Base-by-base conservation (phyloP, 2,797 vertebrate species). In the Pogoniulus pusillus region DNA sequence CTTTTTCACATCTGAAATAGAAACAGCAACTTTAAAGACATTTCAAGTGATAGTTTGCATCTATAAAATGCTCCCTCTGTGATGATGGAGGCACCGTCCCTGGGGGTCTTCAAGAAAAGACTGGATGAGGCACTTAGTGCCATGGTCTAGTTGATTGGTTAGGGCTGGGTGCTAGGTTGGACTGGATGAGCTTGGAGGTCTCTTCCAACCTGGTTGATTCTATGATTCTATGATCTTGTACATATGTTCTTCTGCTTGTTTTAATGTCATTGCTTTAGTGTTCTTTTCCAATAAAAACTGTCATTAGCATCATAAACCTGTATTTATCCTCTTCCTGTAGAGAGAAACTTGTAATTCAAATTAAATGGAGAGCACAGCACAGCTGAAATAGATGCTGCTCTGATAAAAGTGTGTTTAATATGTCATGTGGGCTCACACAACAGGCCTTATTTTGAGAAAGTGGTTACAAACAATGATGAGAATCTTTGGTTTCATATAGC, bases 11-110 rank as follows among this genome's bases (percentile, higher is more conserved):
- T 10, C 41, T 89, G 62, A 89, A 90, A 82, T 30, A 93, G 82
- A 90, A 82, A 29, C 29, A 90, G 34, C 51, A 87, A 74, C 64
- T 65, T 91, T 54, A 77, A 51, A 84, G 75, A 47, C 29, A 43
- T 93, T 94, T 93, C n/a, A 68, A 49, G 27, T 63, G 8, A 23
- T 82, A 92, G 94, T 80, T 93, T 82, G 1, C 8, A 10, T 78
- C 57, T 83, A 22, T 73, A 7, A 80, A 57, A 41, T 73, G 1
- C 35, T 88, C 79, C 64, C 10, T 89, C 30, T 86, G 35, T 78
- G 71, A 16, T 69, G 47, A n/a, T n/a, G n/a, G n/a, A n/a, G n/a
- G n/a, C n/a, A n/a, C n/a, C n/a, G n/a, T n/a, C n/a, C n/a, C n/a
- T n/a, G n/a, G n/a, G n/a, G n/a, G n/a, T n/a, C n/a, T n/a, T n/a